A percentile compares a stretch with the other conserved stretches of the same genome.
Conservation (phyloP, 2,888 invertebrate species). For the Pandemis cinnamomeana region DNA sequence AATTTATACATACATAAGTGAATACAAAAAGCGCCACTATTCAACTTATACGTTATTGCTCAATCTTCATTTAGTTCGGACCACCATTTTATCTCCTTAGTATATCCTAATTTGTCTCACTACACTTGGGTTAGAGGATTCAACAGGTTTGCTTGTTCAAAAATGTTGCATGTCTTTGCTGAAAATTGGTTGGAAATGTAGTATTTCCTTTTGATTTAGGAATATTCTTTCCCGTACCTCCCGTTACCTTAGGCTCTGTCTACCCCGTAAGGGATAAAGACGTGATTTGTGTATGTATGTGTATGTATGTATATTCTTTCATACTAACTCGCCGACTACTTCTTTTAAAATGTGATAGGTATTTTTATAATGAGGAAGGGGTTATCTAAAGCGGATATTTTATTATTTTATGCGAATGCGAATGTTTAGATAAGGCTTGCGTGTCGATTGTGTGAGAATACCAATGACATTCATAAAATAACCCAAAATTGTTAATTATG, state of each 20-base stretch:
- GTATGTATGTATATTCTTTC: no score
- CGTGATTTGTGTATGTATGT: no score
- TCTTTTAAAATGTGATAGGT: background rate
- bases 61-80: background rate
- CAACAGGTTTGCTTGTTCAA: background rate
- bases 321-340: background rate
- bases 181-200: no score
- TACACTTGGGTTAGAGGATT: background rate
- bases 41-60: background rate
- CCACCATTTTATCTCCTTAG: background rate
- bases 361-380: constrained; percentile 26
- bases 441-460: constrained; percentile 16
- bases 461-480: constrained; percentile 6
- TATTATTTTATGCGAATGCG: constrained; percentile 22
- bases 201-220: background rate
- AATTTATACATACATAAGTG: background rate
- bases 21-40: background rate
- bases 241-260: no score
- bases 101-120: background rate
- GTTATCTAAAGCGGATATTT: constrained; percentile 37
- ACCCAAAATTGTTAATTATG: background rate
- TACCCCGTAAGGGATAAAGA: no score
- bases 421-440: constrained; percentile 27
- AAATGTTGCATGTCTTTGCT: no score
- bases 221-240: no score